A percentile compares a stretch with the other conserved stretches of the same genome.
These are phyloP conservation scores for Typhlichthys eigenmanni DNA, from an alignment of 2,797 vertebrate genomes.

Conservation along the genomic window DNA sequence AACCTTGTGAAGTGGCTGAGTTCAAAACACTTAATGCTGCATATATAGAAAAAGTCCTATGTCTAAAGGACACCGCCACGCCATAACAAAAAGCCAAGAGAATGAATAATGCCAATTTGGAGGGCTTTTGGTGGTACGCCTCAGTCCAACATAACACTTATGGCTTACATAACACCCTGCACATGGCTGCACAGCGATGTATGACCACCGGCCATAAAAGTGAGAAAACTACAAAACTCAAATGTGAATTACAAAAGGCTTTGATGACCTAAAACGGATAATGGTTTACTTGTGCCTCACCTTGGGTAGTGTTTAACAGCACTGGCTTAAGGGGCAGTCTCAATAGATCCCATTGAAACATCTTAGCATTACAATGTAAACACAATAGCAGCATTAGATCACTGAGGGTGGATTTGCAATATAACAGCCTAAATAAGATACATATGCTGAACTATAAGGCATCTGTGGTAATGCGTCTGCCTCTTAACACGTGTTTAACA, in stretches of 20 bases:
- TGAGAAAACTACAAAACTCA: constrained; percentile 30
- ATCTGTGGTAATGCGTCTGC: too few relatives aligned
- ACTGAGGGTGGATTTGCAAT: not conserved
- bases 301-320: not conserved
- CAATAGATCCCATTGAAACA: constrained; percentile 1
- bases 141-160: constrained; percentile 59
- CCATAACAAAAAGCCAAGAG: constrained; percentile 46
- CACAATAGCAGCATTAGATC: constrained; percentile 4
- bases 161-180: constrained; percentile 56
- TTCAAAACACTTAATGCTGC: constrained; percentile 57
- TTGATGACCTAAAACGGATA: constrained; percentile 20
- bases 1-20: constrained; percentile 48
- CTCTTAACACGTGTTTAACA: too few relatives aligned
- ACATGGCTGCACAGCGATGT: constrained; percentile 44
- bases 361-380: constrained; percentile 2
- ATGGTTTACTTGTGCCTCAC: constrained; percentile 3
- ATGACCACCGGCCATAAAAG: constrained; percentile 34
- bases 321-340: not conserved
- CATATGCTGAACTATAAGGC: not conserved
- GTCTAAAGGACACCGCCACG: constrained; percentile 55
- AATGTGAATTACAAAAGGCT: constrained; percentile 28
- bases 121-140: constrained; percentile 51
- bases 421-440: not conserved
- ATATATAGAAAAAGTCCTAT: constrained; percentile 50
- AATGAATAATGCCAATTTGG: constrained; percentile 53